A percentile compares a stretch with the other conserved stretches of the same genome.
phyloP scores from a whole-genome alignment of 2,888 invertebrate genomes.

The Ophion ellenae region DNA sequence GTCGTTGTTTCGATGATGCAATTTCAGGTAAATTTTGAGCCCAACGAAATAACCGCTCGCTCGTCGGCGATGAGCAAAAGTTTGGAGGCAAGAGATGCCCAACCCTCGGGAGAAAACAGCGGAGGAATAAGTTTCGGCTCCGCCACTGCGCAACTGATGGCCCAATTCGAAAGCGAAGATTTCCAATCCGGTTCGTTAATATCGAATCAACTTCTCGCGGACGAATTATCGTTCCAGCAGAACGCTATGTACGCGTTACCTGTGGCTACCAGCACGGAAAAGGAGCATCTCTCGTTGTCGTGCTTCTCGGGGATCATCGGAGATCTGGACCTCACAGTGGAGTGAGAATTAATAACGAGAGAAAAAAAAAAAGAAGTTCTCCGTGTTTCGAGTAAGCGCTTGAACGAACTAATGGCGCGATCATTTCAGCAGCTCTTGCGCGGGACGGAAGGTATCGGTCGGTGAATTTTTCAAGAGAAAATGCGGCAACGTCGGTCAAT shows the following conservation, averaged over 20 bases:
- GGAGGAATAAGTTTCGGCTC: conserved; percentile 76
- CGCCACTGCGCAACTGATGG: conserved; percentile 77
- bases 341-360: conserved; percentile 66
- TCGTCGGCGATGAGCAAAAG: conserved; percentile 76
- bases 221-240: conserved; percentile 83
- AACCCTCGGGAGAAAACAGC: conserved; percentile 61
- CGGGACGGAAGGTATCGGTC: conserved; percentile 81
- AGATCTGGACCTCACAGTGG: conserved; percentile 77
- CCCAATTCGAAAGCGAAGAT: conserved; percentile 77
- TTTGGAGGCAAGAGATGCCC: conserved; percentile 66
- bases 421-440: conserved; percentile 72
- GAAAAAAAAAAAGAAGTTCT: neutral
- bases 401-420: neutral
- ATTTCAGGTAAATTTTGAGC: conserved; percentile 77
- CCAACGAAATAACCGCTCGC: conserved; percentile 79
- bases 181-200: conserved; percentile 81
- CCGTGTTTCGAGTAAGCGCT: neutral
- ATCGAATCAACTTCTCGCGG: conserved; percentile 81
- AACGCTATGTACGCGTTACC: conserved; percentile 73
- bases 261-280: conserved; percentile 65
- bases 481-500: conserved; percentile 81
- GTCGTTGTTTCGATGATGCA: neutral
- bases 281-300: conserved; percentile 77
- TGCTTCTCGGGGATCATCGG: conserved; percentile 81
- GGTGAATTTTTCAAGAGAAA: conserved; percentile 84